Evolutionary conservation across 2,797 vertebrate genomes (phyloP), one percentile per base, ranked within the genome.

Genomic region (Monodelphis domestica): DNA sequence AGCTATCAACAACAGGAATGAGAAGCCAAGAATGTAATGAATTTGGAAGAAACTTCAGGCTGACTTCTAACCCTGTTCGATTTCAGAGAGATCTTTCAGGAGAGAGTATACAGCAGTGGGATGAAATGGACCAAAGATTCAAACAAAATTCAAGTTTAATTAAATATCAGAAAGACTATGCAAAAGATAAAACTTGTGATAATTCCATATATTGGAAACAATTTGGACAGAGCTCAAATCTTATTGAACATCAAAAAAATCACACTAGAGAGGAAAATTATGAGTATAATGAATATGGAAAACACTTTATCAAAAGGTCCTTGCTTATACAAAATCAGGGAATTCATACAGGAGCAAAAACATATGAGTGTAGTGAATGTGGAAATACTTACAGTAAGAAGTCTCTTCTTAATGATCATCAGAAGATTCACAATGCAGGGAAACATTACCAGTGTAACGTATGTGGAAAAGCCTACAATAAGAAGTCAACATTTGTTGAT

Each of bases 401-500:
- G 90, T 84, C 84, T 12, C 91, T 95, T 10, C 59, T 95, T 87
- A 87, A 53, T 53, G 52, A 93, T 21, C 94, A 88, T 53, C 94
- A 1, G 90, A 95, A 90, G 53, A 55, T 51, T 30, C 21, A 5
- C 93, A 95, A 88, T 54, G 94, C 92, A 91, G 96, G 97, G 54
- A 97, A 96, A 78, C 95, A 95, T 0, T 97, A 97, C 33, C 94
- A 97, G 54, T 97, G 97, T 95, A 96, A 95, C 5, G 96, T 97
- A 53, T 98, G 97, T 96, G 97, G 97, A 6, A 97, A 98, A 63
- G 96, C 92, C 90, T 97, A 97, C 50, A 97, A 95, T 78, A 96
- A 96, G 96, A 95, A 96, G 89, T 97, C 97, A 90, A 97, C 97
- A 90, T 96, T 97, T 28, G 97, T 96, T 45, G 95, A 96, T 94